Base-by-base conservation (phyloP, 2,113 vertebrate genomes). In the Poeciliopsis prolifica region DNA sequence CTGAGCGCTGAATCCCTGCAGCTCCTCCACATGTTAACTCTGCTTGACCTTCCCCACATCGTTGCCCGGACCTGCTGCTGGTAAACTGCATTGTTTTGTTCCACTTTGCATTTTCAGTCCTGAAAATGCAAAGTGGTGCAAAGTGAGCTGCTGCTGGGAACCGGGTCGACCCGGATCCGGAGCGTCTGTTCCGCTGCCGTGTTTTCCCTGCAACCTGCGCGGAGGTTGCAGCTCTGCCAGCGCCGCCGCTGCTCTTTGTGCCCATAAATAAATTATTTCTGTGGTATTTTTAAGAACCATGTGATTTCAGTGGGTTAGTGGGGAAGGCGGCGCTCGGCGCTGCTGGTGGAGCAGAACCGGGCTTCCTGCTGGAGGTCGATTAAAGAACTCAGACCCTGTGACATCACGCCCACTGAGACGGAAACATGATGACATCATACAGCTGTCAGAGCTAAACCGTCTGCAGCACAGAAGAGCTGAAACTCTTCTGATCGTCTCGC, bases 251-350 rank as follows among this genome's bases (percentile, higher is more conserved):
- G 77, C 85, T 85, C 84, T 86, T 54, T 83, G 68, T 40, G 74
- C 58, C 81, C 75, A 78, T 71, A 83, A 85, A 86, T 92, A 77
- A 74, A 88, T 87, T 60, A 90, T 91, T 90, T 74, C 89, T 68
- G 72, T 15, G 85, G 81, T 90, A 88, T 91, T 86, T 54, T 88
- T 86, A 80, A 73, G 79, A 73, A 24, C 68, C 69, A 77, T 77
- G 81, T 79, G 79, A 72, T 29, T 74, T 37, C 14, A 5, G 51
- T n/a, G 37, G 29, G 15, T 28, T 28, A 61, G 26, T 17, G 61
- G 28, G 14, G 61, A 30, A 75, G 79, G 1, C 28, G 26, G 66
- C 17, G 14, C 44, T 17, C 15, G 19, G 44, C 17, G 14, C 15
- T 19, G 65, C 22, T 9, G 22, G 22, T 24, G 51, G 51, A 74